Evolutionary conservation across 2,888 invertebrate genomes (phyloP).

Genomic region (Trissolcus brochymenae): DNA sequence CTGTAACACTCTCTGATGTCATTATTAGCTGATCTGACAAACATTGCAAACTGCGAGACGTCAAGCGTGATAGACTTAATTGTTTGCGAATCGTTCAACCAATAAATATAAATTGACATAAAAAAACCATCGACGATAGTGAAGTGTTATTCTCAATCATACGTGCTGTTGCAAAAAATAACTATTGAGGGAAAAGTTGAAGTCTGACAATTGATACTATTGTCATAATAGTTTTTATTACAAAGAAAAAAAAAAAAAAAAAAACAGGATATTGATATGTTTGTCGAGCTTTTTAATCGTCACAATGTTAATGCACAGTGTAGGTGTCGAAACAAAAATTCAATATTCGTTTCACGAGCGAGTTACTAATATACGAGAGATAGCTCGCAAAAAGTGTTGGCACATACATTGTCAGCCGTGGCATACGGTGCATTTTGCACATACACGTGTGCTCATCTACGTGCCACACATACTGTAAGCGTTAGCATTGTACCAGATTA

Average conservation of each 20-base stretch:
- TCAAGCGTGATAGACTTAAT: too few species aligned
- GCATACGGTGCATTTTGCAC: slow-evolving; percentile 38
- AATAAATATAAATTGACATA: too few species aligned
- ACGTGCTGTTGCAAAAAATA: too few species aligned
- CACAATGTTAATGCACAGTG: slow-evolving; percentile 23
- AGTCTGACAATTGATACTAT: too few species aligned
- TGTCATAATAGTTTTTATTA: too few species aligned
- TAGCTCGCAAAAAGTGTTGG: slow-evolving; percentile 49
- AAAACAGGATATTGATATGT: not conserved
- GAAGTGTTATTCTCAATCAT: too few species aligned
- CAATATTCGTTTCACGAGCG: slow-evolving; percentile 54
- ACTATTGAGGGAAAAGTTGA: too few species aligned
- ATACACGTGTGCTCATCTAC: slow-evolving; percentile 50
- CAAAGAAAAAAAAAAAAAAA: too few species aligned
- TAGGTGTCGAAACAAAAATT: slow-evolving; percentile 49
- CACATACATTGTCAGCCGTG: slow-evolving; percentile 50
- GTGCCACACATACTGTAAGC: slow-evolving; percentile 51
- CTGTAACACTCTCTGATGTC: slow-evolving; percentile 3
- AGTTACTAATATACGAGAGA: slow-evolving; percentile 54
- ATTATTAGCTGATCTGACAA: not conserved
- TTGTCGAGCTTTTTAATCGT: slow-evolving; percentile 28
- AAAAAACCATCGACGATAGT: too few species aligned
- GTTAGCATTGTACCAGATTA: slow-evolving; percentile 45
- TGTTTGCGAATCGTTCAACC: too few species aligned
- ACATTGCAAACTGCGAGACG: too few species aligned